A percentile compares a stretch with the other conserved stretches of the same genome.
Evolutionary conservation across 2,888 invertebrate genomes (phyloP).

Genomic region (Argyra leucocephala): DNA sequence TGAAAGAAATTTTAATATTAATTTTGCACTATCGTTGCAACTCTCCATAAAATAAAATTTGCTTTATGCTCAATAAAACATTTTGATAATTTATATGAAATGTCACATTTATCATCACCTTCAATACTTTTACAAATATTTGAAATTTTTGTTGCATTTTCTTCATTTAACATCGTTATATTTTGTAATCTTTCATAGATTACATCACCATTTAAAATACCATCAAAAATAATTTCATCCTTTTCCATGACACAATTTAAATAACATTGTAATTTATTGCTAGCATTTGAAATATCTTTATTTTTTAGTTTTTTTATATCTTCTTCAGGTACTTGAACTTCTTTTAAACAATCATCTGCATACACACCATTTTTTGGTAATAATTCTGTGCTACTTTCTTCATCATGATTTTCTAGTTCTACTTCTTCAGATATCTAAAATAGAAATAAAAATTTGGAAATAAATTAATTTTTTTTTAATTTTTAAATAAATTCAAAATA

Average conservation of each 20-base stretch:
- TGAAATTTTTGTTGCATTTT: not conserved
- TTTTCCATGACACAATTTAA: not conserved
- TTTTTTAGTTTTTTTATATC: not conserved
- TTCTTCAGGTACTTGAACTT: not conserved
- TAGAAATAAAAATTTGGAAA: too few relatives aligned
- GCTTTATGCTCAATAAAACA: not conserved
- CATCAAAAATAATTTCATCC: not conserved
- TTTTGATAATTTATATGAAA: not conserved
- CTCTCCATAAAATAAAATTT: not conserved
- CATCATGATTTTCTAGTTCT: too few relatives aligned
- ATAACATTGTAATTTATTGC: not conserved
- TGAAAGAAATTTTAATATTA: too few relatives aligned
- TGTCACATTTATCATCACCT: not conserved
- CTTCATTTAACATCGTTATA: not conserved
- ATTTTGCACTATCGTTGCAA: not conserved
- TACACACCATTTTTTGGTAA: not conserved
- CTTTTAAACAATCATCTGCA: not conserved
- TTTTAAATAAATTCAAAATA: too few relatives aligned
- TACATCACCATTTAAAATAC: not conserved
- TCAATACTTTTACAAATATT: constrained; percentile 1
- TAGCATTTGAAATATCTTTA: not conserved
- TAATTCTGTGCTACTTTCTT: not conserved
- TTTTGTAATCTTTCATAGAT: not conserved
- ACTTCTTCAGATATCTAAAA: too few relatives aligned
- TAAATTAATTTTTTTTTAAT: too few relatives aligned